Evolutionary conservation across 2,888 invertebrate species (phyloP), one percentile per base, ranked within the genome.

Genomic region (Eilema depressum): DNA sequence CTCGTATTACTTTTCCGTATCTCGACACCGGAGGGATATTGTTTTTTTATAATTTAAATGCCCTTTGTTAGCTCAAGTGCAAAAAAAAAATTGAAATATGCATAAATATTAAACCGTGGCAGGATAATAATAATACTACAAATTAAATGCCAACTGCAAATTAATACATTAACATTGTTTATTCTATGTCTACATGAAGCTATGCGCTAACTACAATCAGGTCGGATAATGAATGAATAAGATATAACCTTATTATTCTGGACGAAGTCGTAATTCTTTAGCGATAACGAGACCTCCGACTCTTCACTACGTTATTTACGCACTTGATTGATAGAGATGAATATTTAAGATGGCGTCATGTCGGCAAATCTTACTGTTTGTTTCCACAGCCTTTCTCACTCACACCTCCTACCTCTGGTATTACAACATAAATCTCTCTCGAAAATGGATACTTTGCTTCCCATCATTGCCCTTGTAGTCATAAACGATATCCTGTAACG

Each of bases 301-400:
- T 88, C 88, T 88, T 88, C 83, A 85, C 84, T 78, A 81, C 83
- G 88, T 86, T 89, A 89, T 91, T 91, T 91, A 90, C 86, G 85
- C 85, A 80, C 84, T 88, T 92, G 93, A 92, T 93, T 91, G 92
- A 92, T 92, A 89, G 85, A 86, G 89, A 91, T 91, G 88, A 91
- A 91, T 92, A 91, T 91, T 89, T 87, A 86, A 85, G 81, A 83
- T 77, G 83, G 80, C 85, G 83, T 76, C 85, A 75, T 85, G 86
- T 86, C 88, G 84, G 88, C 88, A 89, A 88, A 89, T 88, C 85
- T 82, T 73, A 77, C 84, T 86, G 84, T 86, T 88, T 86, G 86
- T 86, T 86, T 83, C 68, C 41, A 41, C 37, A 56, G 47, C 81
- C 82, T 84, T 84, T 83, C 86, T 82, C 83, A 72, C 86, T 86